These are phyloP conservation scores for Brienomyrus brachyistius DNA, from an alignment of 2,113 vertebrate species.

Conservation along the genomic window DNA sequence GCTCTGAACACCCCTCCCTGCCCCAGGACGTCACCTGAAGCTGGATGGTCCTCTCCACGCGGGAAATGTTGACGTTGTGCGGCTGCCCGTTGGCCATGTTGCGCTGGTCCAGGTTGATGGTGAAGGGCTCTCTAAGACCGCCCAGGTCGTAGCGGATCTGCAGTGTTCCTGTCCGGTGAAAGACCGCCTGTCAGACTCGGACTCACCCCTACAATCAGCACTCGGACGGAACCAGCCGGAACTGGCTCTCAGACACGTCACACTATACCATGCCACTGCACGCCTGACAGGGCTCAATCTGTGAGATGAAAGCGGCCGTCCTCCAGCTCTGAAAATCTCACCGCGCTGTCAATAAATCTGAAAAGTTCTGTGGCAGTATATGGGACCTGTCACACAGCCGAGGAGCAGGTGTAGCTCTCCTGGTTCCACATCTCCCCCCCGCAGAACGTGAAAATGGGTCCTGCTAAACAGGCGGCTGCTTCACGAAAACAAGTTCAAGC, in stretches of 20 bases:
- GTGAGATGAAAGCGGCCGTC: neutral
- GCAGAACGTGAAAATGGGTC: neutral
- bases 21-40: conserved; percentile 65
- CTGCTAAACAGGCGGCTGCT: neutral
- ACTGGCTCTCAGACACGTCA: neutral
- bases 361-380: neutral
- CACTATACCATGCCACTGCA: neutral
- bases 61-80: conserved; percentile 80
- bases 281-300: neutral
- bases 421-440: neutral
- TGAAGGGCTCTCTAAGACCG: conserved; percentile 73
- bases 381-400: neutral
- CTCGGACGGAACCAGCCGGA: neutral
- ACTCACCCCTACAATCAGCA: neutral
- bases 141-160: conserved; percentile 88
- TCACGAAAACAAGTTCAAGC: neutral
- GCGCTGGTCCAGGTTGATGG: conserved; percentile 77
- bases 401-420: too few species aligned
- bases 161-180: conserved; percentile 66
- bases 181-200: neutral
- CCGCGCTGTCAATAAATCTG: neutral
- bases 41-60: conserved; percentile 59
- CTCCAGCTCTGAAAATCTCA: neutral
- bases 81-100: conserved; percentile 91
- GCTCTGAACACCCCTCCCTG: neutral